These are phyloP conservation scores for Parasteatoda tepidariorum DNA, from an alignment of 1,140 invertebrate species.

Conservation along the genomic window DNA sequence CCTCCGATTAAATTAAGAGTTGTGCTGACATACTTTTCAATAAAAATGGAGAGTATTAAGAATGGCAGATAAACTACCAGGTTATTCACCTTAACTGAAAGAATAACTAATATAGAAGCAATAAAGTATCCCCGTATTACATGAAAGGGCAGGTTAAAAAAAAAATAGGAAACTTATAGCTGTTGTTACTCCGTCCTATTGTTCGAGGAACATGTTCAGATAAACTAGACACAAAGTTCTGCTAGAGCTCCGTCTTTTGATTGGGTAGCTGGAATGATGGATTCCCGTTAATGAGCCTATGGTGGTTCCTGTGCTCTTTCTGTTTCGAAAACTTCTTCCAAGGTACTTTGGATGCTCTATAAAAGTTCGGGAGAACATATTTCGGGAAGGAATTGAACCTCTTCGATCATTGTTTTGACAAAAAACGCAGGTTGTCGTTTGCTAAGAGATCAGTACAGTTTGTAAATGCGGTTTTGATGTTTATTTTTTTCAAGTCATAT, in stretches of 20 bases:
- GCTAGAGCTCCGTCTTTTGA: neutral
- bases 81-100: too few species aligned
- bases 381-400: neutral
- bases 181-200: neutral
- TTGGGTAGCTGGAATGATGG: slow-evolving; percentile 7
- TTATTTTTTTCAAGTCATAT: too few species aligned
- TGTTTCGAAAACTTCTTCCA: too few species aligned
- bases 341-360: neutral
- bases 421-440: too few species aligned
- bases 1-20: too few species aligned
- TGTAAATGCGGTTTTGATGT: too few species aligned
- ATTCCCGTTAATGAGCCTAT: slow-evolving; percentile 3
- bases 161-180: neutral
- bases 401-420: too few species aligned
- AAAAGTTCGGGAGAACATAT: neutral
- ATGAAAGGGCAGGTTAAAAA: neutral
- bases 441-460: too few species aligned
- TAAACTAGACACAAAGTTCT: neutral
- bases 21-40: too few species aligned
- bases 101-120: neutral
- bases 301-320: neutral
- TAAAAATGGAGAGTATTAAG: too few species aligned
- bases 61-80: too few species aligned
- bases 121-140: neutral
- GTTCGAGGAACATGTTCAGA: neutral